phyloP scores from a whole-genome alignment of 1,140 invertebrate species.

The Nomia melanderi region DNA sequence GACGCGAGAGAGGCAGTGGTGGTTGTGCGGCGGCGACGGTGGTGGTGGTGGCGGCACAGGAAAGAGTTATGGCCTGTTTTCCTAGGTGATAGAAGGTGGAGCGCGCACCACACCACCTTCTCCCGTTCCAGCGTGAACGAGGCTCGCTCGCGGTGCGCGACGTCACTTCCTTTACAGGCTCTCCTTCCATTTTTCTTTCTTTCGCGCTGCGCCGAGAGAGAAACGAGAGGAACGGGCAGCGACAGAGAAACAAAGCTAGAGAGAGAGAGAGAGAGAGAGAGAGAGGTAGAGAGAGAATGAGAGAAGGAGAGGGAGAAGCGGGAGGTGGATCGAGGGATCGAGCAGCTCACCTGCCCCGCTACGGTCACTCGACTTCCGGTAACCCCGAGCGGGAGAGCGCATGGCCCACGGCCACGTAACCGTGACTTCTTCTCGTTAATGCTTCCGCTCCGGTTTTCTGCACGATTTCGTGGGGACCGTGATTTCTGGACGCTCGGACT shows the following conservation, averaged over 20 bases:
- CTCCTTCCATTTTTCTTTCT: slow-evolving; percentile 16
- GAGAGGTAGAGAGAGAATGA: background rate
- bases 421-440: slow-evolving; percentile 61
- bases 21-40: too few relatives aligned
- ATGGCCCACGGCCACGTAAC: slow-evolving; percentile 66
- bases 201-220: background rate
- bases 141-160: slow-evolving; percentile 19
- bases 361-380: slow-evolving; percentile 75
- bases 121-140: slow-evolving; percentile 33
- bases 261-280: too few relatives aligned
- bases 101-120: slow-evolving; percentile 30
- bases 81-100: slow-evolving; percentile 52
- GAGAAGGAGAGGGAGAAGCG: slow-evolving; percentile 24
- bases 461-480: background rate
- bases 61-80: slow-evolving; percentile 50
- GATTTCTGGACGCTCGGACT: background rate
- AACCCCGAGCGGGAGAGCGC: slow-evolving; percentile 59
- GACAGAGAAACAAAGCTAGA: too few relatives aligned
- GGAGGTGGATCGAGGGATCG: slow-evolving; percentile 20
- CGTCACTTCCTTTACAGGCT: slow-evolving; percentile 49
- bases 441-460: slow-evolving; percentile 65
- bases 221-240: too few relatives aligned
- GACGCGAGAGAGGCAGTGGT: background rate
- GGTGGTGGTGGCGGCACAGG: background rate
- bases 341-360: slow-evolving; percentile 64